Evolutionary conservation across 30 jellyfish, hydroid and myxozoan species (phyloP), one percentile per base, ranked within the genome.

Genomic region (Rhopilema esculentum): DNA sequence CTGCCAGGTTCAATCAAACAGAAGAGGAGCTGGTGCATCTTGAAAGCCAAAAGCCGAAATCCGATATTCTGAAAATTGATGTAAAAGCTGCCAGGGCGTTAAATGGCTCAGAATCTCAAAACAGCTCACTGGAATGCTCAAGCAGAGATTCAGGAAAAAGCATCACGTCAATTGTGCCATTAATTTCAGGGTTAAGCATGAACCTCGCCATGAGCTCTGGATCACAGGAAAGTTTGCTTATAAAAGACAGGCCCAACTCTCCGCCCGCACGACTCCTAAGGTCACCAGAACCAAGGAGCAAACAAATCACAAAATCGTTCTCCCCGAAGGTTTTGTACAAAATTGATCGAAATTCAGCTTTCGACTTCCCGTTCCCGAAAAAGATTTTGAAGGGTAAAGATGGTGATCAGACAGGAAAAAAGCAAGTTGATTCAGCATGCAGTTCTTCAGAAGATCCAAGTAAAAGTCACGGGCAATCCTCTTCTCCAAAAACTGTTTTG

Each of bases 281-380:
- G 26, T 79, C 90, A 1, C 82, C 49, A 12, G 69, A 24, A 9
- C 75, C 75, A 16, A 68, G 90, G 0, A 31, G 26, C 8, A 52
- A 40, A 22, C 70, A 30, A 18, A 51, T 62, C 12, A 20, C 25
- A 49, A 80, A 80, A 29, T 65, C 90, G 20, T 81, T 80, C 12
- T 80, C 90, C n/a, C 90, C 90, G 7, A 80, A 80, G 73, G 62
- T 65, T 0, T 79, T 80, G 19, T 80, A 63, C 82, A 66, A 68
- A 66, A 79, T 80, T 21, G 88, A 78, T 29, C 86, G 27, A 51
- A 31, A 21, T 15, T 17, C 69, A 6, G 48, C 27, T 0, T 73
- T 73, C 40, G 69, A 33, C 27, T 73, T 30, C 57, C 57, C 57
- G 57, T 40, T 40, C 12, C 57, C 6, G 6, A 40, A 40, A 40